phyloP scores from a whole-genome alignment of 23 tunicate genomes.

The Trididemnum nubilum region DNA sequence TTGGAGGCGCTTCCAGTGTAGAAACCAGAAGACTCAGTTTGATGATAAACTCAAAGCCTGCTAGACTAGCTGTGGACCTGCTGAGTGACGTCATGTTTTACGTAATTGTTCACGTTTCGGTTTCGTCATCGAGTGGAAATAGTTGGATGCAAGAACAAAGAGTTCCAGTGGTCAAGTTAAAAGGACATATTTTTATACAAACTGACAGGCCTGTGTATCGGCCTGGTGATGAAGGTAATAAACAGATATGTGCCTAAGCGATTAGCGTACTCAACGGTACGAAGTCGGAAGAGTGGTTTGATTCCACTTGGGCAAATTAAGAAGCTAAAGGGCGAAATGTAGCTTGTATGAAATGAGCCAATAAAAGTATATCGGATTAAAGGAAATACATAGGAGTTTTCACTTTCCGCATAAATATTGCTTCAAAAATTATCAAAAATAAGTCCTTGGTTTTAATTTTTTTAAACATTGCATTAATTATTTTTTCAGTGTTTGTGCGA shows the following conservation, averaged over 20 bases:
- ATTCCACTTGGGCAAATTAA: no score
- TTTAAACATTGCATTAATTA: no score
- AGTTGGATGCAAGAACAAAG: conserved; percentile 33
- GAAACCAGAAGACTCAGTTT: conserved; percentile 30
- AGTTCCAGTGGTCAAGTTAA: conserved; percentile 40
- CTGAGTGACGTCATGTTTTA: conserved; percentile 24
- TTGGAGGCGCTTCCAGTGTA: not conserved
- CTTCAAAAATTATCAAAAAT: no score
- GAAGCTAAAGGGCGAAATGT: no score
- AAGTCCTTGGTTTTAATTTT: no score
- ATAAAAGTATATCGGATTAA: no score
- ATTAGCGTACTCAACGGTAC: not conserved
- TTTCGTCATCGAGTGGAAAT: conserved; percentile 21
- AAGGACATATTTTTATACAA: conserved; percentile 70
- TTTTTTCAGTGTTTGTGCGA: conserved; percentile 43
- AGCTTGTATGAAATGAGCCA: no score
- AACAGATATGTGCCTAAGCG: no score
- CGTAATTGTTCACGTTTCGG: conserved; percentile 29
- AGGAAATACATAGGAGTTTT: no score
- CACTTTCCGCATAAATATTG: no score
- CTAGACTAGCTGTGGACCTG: not conserved
- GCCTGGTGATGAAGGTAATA: conserved; percentile 73
- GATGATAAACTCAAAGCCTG: not conserved
- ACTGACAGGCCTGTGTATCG: conserved; percentile 76
- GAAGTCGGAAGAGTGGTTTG: no score